Evolutionary conservation across 2,888 invertebrate species (phyloP), one percentile per base, ranked within the genome.

Genomic region (Vesta saturnalis): DNA sequence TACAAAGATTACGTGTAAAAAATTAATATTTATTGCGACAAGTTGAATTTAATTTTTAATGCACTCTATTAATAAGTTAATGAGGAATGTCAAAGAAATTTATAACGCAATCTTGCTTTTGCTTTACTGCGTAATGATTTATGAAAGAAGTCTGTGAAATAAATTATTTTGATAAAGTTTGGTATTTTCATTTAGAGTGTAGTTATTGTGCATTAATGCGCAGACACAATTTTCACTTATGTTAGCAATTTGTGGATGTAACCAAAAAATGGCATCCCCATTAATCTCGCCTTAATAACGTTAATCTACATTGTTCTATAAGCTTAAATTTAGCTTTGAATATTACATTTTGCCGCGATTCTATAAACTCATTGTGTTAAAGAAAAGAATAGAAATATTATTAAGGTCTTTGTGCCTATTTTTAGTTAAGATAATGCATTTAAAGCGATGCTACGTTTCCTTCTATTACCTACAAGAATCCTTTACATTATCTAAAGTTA

Each of bases 61-160:
- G 65, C 66, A 69, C 69, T 69, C 71, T 73, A 73, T 73, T 73
- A 73, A 71, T 73, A 71, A 73, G 67, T 71, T 71, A 69, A 72
- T 72, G 70, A 65, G 71, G 59, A 67, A 69, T 62, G 73, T 71
- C 73, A 69, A 60, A 63, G 67, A 69, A 69, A 73, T 73, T 73
- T 73, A 73, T 71, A 66, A 66, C 60, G 60, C 60, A 66, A 56
- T 55, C 59, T 59, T 56, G 59, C 52, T 60, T 60, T 59, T 56
- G 59, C 52, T 60, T 60, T 65, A 60, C 47, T 55, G 56, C 60
- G 47, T 56, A 56, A 66, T 66, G 65, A 66, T 66, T 66, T 66
- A 66, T 66, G 60, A 56, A 66, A 64, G 55, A 64, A 60, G 58
- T 56, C 55, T 19, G 10, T 19, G 58, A 47, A 58, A 46, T 47